phyloP scores from a whole-genome alignment of 1,140 invertebrate genomes.

The Papilio machaon region DNA sequence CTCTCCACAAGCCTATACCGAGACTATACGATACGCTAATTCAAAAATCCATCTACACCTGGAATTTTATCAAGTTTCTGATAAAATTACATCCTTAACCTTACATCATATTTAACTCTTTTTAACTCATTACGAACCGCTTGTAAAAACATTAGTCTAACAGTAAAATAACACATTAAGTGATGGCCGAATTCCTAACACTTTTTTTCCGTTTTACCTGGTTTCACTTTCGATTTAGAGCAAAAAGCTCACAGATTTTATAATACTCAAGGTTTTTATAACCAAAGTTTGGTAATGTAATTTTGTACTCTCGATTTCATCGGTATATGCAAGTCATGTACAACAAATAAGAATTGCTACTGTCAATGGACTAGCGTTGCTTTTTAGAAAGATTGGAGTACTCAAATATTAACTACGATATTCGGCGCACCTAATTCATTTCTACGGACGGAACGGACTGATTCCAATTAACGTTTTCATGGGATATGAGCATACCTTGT shows the following conservation, averaged over 20 bases:
- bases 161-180: constrained; percentile 30
- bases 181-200: constrained; percentile 14
- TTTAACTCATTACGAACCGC: constrained; percentile 11
- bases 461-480: no score
- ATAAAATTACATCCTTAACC: background rate
- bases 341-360: background rate
- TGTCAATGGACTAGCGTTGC: background rate
- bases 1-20: no score
- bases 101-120: background rate
- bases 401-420: no score
- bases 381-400: background rate
- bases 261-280: constrained; percentile 4
- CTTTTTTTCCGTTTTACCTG: constrained; percentile 3
- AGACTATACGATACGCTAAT: background rate
- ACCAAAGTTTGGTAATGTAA: background rate
- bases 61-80: background rate
- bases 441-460: no score
- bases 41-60: background rate
- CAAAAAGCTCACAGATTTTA: constrained; percentile 22
- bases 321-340: constrained; percentile 9
- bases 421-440: background rate
- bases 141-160: constrained; percentile 35
- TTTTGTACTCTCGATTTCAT: constrained; percentile 5
- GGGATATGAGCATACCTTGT: no score
- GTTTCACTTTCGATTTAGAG: constrained; percentile 15